Base-by-base conservation (phyloP, 2,888 invertebrate species). In the Digitonthophagus gazella region DNA sequence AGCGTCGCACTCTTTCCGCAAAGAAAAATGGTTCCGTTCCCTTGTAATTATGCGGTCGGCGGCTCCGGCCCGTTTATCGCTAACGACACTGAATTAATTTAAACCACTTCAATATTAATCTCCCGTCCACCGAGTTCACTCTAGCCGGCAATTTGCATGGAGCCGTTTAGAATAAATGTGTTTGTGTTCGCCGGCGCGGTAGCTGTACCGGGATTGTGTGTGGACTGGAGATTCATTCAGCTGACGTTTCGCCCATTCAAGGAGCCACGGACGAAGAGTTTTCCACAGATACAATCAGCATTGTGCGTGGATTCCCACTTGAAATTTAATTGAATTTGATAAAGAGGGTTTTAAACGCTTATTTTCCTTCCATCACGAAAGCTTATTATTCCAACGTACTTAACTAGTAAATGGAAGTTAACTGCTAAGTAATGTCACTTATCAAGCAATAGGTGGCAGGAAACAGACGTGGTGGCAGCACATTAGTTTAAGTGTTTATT, bases 51-150 rank as follows among this genome's bases (percentile, higher is more conserved):
- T 61, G 61, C 61, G 61, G 61, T 61, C 61, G 19, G 20, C 18
- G 61, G 61, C 61, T n/a, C 61, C 16, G 61, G 18, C 61, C 20
- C 61, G 61, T 61, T 61, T 61, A 61, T 61, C 61, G 61, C 19
- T 16, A 61, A 61, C 61, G 61, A 61, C 61, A 61, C 61, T 61
- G 61, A 61, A 61, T 61, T 61, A 61, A 61, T 61, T 61, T 61
- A 19, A n/a, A 18, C 18, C 61, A 61, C 20, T 61, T 61, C 61
- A 20, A 61, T 18, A 61, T 61, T 61, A 61, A 61, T 61, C 61
- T 61, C 20, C 61, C n/a, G 61, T 61, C 61, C n/a, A 19, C 6
- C 18, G 61, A 18, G 18, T 8, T 61, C 61, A n/a, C 18, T 61
- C n/a, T 18, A 16, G 11, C 15, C 18, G 18, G 61, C 20, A 61